Conservation (phyloP, 2,113 vertebrate species). For the Sus scrofa region DNA sequence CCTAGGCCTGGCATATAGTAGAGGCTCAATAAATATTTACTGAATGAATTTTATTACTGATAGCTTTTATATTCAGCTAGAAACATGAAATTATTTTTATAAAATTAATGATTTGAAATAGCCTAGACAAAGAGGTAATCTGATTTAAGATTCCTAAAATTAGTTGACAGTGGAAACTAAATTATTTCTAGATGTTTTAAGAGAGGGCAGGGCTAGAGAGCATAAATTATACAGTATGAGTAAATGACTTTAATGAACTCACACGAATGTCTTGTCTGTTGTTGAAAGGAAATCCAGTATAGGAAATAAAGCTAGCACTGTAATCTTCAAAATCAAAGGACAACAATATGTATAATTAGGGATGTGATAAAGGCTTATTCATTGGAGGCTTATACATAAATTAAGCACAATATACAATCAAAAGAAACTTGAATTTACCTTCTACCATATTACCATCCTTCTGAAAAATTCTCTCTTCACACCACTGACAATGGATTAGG, state of each 20-base stretch:
- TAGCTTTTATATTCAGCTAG: constrained; percentile 49
- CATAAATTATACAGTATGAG: background rate
- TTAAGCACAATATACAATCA: background rate
- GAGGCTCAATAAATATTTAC: constrained; percentile 54
- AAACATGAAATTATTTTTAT: constrained; percentile 67
- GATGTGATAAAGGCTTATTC: constrained; percentile 44
- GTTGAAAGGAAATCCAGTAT: constrained; percentile 71
- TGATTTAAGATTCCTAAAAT: constrained; percentile 59
- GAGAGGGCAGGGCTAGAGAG: constrained; percentile 24
- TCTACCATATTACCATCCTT: constrained; percentile 95
- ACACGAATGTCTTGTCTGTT: constrained; percentile 65
- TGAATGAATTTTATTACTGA: constrained; percentile 42
- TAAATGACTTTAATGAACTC: constrained; percentile 69
- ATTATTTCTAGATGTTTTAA: constrained; percentile 64
- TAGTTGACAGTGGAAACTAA: constrained; percentile 64
- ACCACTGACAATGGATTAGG: constrained; percentile 98
- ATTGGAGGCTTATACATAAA: background rate
- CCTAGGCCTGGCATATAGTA: constrained; percentile 68
- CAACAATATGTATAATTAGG: constrained; percentile 58
- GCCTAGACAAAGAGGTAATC: constrained; percentile 40
- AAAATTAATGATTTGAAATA: constrained; percentile 57
- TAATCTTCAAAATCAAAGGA: constrained; percentile 74
- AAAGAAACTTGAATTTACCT: constrained; percentile 87
- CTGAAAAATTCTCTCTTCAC: constrained; percentile 97
- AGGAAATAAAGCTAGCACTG: constrained; percentile 72